Evolutionary conservation across 2,888 invertebrate genomes (phyloP), one percentile per base, ranked within the genome.

Genomic region (Junonia oenone): DNA sequence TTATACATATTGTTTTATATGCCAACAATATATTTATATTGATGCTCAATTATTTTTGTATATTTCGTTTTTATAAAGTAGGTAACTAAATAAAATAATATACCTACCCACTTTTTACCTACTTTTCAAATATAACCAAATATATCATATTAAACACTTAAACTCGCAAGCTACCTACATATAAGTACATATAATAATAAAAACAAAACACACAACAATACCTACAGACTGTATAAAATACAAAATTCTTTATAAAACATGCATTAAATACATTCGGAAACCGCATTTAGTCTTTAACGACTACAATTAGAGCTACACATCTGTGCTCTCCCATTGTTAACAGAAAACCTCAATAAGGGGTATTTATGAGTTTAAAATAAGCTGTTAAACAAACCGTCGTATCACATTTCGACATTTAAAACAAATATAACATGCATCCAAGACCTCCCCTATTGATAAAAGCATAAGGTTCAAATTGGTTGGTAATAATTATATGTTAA

Each of bases 341-440:
- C 47, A 37, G 26, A 40, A 38, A 61, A 63, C 56, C 55, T 53
- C 64, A 63, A 64, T 55, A 59, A 61, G 38, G 56, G 47, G 48
- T 56, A 59, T 64, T 60, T 57, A 43, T 57, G 48, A 62, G 40
- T 63, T 62, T 58, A 62, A 64, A 65, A 64, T 65, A 62, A 65
- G 63, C 63, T 61, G 56, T 59, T 61, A 62, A 63, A 63, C 63
- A 65, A 64, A 59, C 64, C 58, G 40, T 58, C 50, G 48, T 59
- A 62, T 65, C 64, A 50, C 27, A 53, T 64, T 62, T 62, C 63
- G 52, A 40, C 50, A 57, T 55, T 60, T 33, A 46, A 45, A 46
- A 58, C 33, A 22, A 38, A 15, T n/a, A 51, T 14, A 13, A 31
- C 37, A 38, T 46, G 58, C 11, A 8, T 6, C 13, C 11, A 11